Evolutionary conservation across 2,888 invertebrate species (phyloP).

Genomic region (Drosophila eohydei): DNA sequence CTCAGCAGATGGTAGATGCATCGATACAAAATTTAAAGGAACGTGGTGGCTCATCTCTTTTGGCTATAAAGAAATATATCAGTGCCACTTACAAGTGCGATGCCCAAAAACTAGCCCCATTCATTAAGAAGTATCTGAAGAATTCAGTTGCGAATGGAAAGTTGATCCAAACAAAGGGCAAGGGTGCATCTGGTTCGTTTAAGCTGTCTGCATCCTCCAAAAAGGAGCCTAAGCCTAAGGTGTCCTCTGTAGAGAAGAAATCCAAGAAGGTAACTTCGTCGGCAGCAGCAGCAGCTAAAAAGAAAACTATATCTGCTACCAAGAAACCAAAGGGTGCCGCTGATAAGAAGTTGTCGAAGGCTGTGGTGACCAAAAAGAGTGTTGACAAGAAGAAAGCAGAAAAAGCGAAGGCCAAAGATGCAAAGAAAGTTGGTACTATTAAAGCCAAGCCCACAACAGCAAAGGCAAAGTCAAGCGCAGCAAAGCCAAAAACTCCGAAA

Average conservation of each 20-base stretch:
- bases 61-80: conserved; percentile 61
- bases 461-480: conserved; percentile 32
- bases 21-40: conserved; percentile 54
- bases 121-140: conserved; percentile 87
- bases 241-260: conserved; percentile 40
- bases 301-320: conserved; percentile 18
- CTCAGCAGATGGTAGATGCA: conserved; percentile 57
- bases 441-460: conserved; percentile 44
- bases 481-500: conserved; percentile 40
- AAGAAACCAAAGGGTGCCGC: conserved; percentile 30
- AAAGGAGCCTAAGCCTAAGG: conserved; percentile 46
- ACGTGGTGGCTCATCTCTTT: conserved; percentile 58
- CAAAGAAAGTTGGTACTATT: conserved; percentile 43
- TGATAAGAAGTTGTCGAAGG: conserved; percentile 43
- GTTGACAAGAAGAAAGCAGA: conserved; percentile 48
- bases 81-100: conserved; percentile 57
- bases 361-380: conserved; percentile 39
- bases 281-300: conserved; percentile 10
- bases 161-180: conserved; percentile 78
- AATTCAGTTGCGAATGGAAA: conserved; percentile 86
- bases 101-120: conserved; percentile 82
- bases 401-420: conserved; percentile 50
- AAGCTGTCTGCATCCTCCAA: conserved; percentile 56
- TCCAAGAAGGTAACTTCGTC: conserved; percentile 26
- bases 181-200: conserved; percentile 64